These are phyloP conservation scores for Peromyscus aztecus DNA, from an alignment of 2,797 vertebrate genomes.

Conservation along the genomic window DNA sequence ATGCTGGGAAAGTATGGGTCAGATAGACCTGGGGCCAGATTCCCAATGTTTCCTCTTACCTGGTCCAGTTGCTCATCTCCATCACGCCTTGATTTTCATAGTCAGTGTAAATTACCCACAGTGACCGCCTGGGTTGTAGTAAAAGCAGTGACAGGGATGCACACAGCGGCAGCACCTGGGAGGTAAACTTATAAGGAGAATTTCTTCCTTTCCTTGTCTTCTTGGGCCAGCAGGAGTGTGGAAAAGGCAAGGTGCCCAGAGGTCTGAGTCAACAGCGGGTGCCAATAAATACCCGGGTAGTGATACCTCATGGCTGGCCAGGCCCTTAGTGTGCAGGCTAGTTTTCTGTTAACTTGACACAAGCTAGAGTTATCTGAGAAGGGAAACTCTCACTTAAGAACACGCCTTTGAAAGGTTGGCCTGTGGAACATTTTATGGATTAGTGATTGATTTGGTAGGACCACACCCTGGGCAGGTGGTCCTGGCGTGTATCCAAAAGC, in stretches of 20 bases:
- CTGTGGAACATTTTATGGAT: background rate
- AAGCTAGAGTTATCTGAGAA: background rate
- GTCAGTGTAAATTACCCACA: background rate
- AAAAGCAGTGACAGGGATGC: background rate
- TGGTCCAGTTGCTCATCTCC: background rate
- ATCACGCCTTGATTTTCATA: background rate
- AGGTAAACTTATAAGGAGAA: background rate
- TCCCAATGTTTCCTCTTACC: background rate
- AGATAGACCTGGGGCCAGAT: background rate
- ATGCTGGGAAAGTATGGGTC: background rate
- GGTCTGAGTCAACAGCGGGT: background rate
- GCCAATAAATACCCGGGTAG: background rate
- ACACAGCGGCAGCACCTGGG: fast-evolving
- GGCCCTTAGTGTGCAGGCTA: background rate
- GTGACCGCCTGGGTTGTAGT: background rate
- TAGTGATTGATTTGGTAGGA: background rate
- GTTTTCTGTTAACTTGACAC: background rate
- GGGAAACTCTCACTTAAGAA: background rate
- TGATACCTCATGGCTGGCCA: background rate
- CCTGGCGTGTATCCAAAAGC: background rate
- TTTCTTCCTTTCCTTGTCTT: background rate
- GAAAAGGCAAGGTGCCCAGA: background rate
- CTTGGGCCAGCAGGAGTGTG: background rate
- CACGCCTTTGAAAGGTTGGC: background rate
- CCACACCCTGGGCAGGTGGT: background rate